Evolutionary conservation across 2,888 invertebrate genomes (phyloP).

Genomic region (Meteorus colon): DNA sequence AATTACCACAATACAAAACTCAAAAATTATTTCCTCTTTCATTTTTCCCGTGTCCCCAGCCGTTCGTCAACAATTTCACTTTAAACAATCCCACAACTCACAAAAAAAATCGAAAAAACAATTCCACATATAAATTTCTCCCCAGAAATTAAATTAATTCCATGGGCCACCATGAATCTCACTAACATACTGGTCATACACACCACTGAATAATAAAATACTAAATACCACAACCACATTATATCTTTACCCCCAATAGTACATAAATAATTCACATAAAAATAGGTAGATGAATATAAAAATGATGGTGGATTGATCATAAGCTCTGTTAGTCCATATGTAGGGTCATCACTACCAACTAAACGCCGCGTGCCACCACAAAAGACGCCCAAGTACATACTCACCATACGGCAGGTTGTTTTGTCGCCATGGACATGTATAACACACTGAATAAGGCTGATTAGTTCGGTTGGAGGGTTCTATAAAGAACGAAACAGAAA

Average conservation of each 20-base stretch:
- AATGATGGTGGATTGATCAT: not conserved
- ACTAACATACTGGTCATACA: no score
- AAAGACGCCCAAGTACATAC: constrained; percentile 42
- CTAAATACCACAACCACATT: not conserved
- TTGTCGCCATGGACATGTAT: constrained; percentile 53
- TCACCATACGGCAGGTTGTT: constrained; percentile 68
- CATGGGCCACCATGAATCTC: no score
- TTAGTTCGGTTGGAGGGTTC: constrained; percentile 64
- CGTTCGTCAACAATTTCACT: no score
- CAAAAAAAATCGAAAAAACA: no score
- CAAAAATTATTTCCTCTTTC: no score
- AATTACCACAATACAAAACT: no score
- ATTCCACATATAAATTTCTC: no score
- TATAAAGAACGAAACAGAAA: constrained; percentile 20
- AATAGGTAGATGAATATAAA: constrained; percentile 18
- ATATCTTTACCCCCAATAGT: not conserved
- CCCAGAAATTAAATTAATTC: no score
- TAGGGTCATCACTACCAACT: not conserved
- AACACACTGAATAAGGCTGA: constrained; percentile 65
- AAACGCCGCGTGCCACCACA: constrained; percentile 37
- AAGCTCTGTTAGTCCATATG: not conserved
- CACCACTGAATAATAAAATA: not conserved
- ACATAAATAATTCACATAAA: constrained; percentile 29
- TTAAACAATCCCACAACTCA: no score
- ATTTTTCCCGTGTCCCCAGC: no score